Conservation (phyloP, 2,113 vertebrate genomes). For the Pangasianodon gigas region DNA sequence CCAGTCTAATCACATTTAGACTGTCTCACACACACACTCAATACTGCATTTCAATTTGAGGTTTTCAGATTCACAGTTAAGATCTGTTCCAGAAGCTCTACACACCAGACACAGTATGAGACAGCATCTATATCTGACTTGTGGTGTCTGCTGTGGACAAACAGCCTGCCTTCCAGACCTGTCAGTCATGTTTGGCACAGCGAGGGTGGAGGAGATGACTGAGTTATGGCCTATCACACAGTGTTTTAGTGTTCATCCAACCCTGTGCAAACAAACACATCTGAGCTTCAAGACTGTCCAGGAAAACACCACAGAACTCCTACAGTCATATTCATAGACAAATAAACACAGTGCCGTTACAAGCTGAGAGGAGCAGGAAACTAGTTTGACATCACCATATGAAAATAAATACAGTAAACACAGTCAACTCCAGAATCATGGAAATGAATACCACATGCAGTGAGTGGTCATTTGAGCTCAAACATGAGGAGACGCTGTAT, state of each 20-base stretch:
- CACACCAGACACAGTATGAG: conserved; percentile 43
- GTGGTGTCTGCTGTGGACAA: conserved; percentile 49
- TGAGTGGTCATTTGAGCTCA: background rate
- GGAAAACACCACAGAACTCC: conserved; percentile 24
- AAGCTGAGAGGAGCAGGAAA: conserved; percentile 16
- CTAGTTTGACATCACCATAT: conserved; percentile 6
- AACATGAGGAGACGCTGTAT: background rate
- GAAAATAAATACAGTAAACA: conserved; percentile 40
- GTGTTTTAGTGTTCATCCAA: conserved; percentile 44
- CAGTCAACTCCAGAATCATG: background rate
- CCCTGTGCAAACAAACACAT: conserved; percentile 33
- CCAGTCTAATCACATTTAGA: background rate
- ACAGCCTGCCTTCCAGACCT: conserved; percentile 45
- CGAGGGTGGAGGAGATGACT: conserved; percentile 55
- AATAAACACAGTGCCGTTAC: conserved; percentile 14
- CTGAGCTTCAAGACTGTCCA: conserved; percentile 18
- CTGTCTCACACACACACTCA: background rate
- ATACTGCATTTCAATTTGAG: background rate
- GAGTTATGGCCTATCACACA: conserved; percentile 46
- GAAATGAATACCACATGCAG: conserved; percentile 7
- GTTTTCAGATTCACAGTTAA: conserved; percentile 20
- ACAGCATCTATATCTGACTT: conserved; percentile 49
- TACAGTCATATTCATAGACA: conserved; percentile 22
- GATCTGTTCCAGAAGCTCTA: conserved; percentile 46
- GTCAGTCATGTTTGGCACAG: conserved; percentile 57